These are phyloP conservation scores for Argyresthia albistria DNA, from an alignment of 2,888 invertebrate species.

Conservation along the genomic window DNA sequence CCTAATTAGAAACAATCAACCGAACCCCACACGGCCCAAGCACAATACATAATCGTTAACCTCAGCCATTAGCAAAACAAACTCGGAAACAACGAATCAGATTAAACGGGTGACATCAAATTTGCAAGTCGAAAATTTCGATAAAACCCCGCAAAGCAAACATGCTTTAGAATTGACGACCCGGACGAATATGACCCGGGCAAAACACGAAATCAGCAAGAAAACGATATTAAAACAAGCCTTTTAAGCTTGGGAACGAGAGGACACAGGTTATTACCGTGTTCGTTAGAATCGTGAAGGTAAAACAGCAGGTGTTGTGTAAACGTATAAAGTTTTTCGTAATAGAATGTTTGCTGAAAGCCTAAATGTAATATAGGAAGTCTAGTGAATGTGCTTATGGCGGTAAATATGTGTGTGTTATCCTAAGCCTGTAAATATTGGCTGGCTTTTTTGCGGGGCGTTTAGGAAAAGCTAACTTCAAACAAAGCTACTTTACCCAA, in stretches of 20 bases:
- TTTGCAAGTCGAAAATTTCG: constrained; percentile 40
- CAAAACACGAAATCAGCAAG: constrained; percentile 38
- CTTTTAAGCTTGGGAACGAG: neutral
- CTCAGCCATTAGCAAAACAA: constrained; percentile 3
- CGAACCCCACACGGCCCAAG: neutral
- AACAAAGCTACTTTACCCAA: too few species aligned
- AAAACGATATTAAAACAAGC: constrained; percentile 48
- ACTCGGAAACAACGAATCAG: constrained; percentile 2
- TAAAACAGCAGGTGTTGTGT: neutral
- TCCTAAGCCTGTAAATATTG: too few species aligned
- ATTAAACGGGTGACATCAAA: constrained; percentile 22
- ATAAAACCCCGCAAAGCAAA: constrained; percentile 22
- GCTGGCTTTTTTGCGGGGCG: too few species aligned
- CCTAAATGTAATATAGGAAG: neutral
- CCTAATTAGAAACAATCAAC: neutral
- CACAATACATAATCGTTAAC: constrained; percentile 6
- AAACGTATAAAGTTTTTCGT: neutral
- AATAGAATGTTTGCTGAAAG: neutral
- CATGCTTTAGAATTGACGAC: constrained; percentile 6
- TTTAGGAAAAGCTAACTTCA: too few species aligned
- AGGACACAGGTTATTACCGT: neutral
- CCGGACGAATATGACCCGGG: constrained; percentile 4
- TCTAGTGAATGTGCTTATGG: neutral
- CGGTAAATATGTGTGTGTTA: too few species aligned
- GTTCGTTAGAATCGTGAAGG: neutral